Percentiles rank a stretch among this genome's conserved stretches.
Evolutionary conservation across 2,113 vertebrate genomes (phyloP).

Genomic region (Eonycteris spelaea): DNA sequence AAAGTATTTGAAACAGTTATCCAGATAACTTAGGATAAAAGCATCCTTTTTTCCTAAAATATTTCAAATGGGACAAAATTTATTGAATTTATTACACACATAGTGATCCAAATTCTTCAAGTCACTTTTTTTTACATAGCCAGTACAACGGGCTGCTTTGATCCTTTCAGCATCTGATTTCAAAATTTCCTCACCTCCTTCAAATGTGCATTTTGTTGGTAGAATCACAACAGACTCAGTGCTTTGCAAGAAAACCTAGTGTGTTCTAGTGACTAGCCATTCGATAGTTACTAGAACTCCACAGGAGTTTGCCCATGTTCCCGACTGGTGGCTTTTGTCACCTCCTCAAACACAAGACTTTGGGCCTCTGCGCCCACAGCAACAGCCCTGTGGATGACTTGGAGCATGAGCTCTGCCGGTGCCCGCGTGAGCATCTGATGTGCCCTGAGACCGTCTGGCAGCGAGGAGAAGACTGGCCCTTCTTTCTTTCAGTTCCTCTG

Average conservation of each 20-base stretch:
- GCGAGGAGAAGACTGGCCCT: background rate
- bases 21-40: background rate
- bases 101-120: background rate
- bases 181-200: background rate
- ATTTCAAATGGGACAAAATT: background rate
- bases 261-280: background rate
- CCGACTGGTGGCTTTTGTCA: background rate
- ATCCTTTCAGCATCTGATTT: background rate
- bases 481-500: background rate
- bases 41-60: background rate
- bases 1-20: background rate
- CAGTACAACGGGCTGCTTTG: background rate
- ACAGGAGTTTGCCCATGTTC: background rate
- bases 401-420: accelerated
- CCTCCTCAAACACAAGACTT: background rate
- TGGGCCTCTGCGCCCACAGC: accelerated
- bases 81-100: background rate
- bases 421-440: accelerated
- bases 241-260: background rate
- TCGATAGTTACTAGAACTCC: background rate
- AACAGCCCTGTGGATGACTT: background rate
- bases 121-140: background rate
- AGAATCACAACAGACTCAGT: background rate
- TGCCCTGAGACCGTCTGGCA: background rate
- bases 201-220: background rate